Evolutionary conservation across 2,113 vertebrate species (phyloP).

Genomic region (Hiodon alosoides): DNA sequence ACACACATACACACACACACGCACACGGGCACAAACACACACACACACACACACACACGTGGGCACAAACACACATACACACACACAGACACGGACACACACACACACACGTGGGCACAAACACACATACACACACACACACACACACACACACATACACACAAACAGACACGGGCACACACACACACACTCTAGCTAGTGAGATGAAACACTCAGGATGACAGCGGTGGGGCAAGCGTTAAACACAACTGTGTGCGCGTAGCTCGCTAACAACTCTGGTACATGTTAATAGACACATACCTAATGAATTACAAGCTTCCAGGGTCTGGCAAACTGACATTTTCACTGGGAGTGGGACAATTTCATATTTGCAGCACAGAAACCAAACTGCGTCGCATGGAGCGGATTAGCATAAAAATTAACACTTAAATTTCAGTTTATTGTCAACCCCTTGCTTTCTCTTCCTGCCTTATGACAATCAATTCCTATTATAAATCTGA

Average conservation of each 20-base stretch:
- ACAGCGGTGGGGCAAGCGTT: constrained; percentile 67
- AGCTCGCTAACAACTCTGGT: constrained; percentile 96
- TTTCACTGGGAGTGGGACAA: constrained; percentile 78
- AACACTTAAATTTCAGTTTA: constrained; percentile 99
- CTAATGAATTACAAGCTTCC: constrained; percentile 86
- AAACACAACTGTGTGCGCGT: constrained; percentile 78
- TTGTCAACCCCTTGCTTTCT: constrained; percentile 97
- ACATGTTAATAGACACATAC: constrained; percentile 86
- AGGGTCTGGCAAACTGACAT: constrained; percentile 82
- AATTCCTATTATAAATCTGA: constrained; percentile 99
- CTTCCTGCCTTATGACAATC: constrained; percentile 99
- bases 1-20: no score
- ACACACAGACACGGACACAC: no score
- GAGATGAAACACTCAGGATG: constrained; percentile 84
- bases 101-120: no score
- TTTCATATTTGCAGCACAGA: constrained; percentile 84
- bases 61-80: no score
- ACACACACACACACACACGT: no score
- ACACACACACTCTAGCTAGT: constrained; percentile 71
- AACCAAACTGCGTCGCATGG: constrained; percentile 98
- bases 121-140: neutral
- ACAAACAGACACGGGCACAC: no score
- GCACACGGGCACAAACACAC: no score
- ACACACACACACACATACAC: constrained; percentile 27
- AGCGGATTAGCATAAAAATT: constrained; percentile 99